phyloP scores from a whole-genome alignment of 2,113 vertebrate genomes.

The Camelus bactrianus region DNA sequence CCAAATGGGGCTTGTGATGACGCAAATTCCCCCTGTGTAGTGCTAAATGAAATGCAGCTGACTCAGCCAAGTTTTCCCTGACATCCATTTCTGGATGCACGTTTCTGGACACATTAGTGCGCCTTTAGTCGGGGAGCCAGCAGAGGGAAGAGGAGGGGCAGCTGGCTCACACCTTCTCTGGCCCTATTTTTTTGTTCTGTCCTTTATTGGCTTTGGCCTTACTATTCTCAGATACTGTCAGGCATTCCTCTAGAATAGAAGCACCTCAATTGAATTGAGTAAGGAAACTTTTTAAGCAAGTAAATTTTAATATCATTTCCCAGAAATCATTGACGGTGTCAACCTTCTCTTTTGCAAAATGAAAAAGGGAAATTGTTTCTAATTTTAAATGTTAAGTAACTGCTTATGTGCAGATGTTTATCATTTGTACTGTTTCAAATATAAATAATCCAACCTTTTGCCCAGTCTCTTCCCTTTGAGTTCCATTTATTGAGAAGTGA shows the following conservation, averaged over 20 bases:
- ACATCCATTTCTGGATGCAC: not conserved
- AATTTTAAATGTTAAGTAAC: conserved; percentile 64
- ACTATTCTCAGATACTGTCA: not conserved
- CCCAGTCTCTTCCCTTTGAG: not conserved
- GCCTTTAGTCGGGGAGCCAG: not conserved
- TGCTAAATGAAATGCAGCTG: not conserved
- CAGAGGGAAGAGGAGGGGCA: not conserved
- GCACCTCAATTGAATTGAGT: not conserved
- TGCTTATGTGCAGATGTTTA: conserved; percentile 47
- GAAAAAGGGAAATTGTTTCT: conserved; percentile 52
- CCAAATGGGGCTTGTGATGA: conserved; percentile 33
- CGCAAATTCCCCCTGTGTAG: not conserved
- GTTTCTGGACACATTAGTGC: not conserved
- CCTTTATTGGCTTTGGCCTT: not conserved
- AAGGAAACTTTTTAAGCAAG: conserved; percentile 2
- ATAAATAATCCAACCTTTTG: conserved; percentile 35
- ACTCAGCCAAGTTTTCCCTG: conserved; percentile 8
- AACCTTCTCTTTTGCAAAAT: not conserved
- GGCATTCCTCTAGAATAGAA: not conserved
- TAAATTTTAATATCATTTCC: conserved; percentile 33
- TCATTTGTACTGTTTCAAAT: not conserved
- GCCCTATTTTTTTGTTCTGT: not conserved
- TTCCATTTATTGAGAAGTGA: not conserved
- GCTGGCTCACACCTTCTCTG: rapidly evolving
- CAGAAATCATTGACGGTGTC: conserved; percentile 25